phyloP scores from a whole-genome alignment of 2,888 invertebrate genomes.

The Dendrolimus pini region DNA sequence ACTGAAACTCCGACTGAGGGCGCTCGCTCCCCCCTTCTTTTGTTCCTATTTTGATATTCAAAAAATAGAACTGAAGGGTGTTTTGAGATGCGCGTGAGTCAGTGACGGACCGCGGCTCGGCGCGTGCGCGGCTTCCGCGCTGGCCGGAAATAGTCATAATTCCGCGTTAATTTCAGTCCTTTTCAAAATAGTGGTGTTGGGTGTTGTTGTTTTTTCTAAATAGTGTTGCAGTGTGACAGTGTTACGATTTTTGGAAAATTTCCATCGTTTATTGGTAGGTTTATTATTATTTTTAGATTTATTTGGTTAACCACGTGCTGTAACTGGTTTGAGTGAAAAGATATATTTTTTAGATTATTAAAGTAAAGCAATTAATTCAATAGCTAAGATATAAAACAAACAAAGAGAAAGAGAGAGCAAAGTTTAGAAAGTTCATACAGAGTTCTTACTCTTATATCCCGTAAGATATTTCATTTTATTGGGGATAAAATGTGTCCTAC shows the following conservation, averaged over 20 bases:
- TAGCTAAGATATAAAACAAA: too few species aligned
- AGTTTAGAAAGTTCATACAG: too few species aligned
- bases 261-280: neutral
- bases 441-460: too few species aligned
- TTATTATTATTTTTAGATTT: slow-evolving; percentile 4
- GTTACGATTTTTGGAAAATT: neutral
- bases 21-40: slow-evolving; percentile 71
- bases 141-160: slow-evolving; percentile 25
- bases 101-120: slow-evolving; percentile 61
- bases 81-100: slow-evolving; percentile 65
- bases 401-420: too few species aligned
- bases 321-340: too few species aligned
- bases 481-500: too few species aligned
- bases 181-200: slow-evolving; percentile 15
- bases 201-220: slow-evolving; percentile 15
- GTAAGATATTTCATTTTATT: too few species aligned
- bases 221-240: slow-evolving; percentile 17
- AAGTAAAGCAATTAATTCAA: too few species aligned
- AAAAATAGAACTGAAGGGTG: slow-evolving; percentile 68
- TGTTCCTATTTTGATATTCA: slow-evolving; percentile 72
- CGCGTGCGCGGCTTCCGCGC: slow-evolving; percentile 49
- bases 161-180: slow-evolving; percentile 23
- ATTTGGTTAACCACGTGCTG: slow-evolving; percentile 8
- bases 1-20: slow-evolving; percentile 44
- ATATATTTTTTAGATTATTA: too few species aligned